Evolutionary conservation across 2,113 vertebrate genomes (phyloP), one percentile per base, ranked within the genome.

Genomic region (Tetraodon nigroviridis): DNA sequence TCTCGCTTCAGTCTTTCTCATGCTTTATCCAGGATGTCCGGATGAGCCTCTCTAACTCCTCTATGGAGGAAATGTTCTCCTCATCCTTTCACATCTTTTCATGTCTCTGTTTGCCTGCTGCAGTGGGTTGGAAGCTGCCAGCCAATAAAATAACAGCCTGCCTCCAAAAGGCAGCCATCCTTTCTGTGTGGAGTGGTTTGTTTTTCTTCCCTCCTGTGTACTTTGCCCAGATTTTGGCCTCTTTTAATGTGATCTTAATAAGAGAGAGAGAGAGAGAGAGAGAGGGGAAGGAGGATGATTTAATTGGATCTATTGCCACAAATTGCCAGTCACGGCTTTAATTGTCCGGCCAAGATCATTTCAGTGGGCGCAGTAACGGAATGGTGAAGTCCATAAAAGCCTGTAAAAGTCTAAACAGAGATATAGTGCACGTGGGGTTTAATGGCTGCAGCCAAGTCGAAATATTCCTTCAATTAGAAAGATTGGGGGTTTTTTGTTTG

Each of bases 171-270:
- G 66, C 55, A 57, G 59, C 20, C 56, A 71, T 71, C 75, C 60
- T 75, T 83, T 83, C 75, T 78, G 50, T 47, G 62, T 76, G 42
- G 83, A 88, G 83, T 77, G 84, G 86, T 87, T 89, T 87, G 84
- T 87, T 89, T 85, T 84, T 79, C 78, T 57, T 73, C 74, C 55
- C 66, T 50, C 81, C 72, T 69, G 54, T 81, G 80, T 83, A 67
- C 80, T 85, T 84, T 78, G 73, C 74, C 77, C 76, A 86, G 77
- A 78, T 86, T 84, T 73, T 80, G 78, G 74, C 76, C 84, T 76
- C 70, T 78, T 80, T 70, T 85, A 85, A 85, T 78, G 81, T 76
- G 61, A 56, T 62, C 78, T 69, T 84, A 84, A 80, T 80, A 80
- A 80, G 66, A 60, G 61, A 72, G 69, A 27, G 24, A 46, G 44